Percentiles rank a stretch among this genome's conserved stretches.
phyloP scores from a whole-genome alignment of 1,140 invertebrate species.

The Venturia canescens region DNA sequence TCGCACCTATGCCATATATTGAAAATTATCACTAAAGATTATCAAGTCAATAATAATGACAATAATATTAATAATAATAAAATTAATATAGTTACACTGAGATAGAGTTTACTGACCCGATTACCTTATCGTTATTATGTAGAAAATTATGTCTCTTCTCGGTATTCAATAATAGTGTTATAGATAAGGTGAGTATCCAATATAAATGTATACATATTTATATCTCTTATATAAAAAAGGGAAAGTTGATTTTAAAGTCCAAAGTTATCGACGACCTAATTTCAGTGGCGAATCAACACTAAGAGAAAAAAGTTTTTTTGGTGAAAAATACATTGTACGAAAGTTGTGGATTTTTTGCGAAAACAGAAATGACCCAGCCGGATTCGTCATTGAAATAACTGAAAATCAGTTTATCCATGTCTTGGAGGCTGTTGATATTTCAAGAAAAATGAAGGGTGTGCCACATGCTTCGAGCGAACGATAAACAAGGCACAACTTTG shows the following conservation, averaged over 20 bases:
- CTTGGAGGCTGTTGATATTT: too few species aligned
- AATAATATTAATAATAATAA: too few species aligned
- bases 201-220: too few species aligned
- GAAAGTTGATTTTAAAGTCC: not conserved
- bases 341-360: too few species aligned
- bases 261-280: not conserved
- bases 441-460: too few species aligned
- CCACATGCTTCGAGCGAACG: too few species aligned
- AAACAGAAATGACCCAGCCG: too few species aligned
- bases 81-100: conserved; percentile 33
- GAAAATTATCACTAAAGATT: not conserved
- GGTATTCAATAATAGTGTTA: conserved; percentile 21
- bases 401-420: too few species aligned
- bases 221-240: not conserved
- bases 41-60: conserved; percentile 17
- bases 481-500: too few species aligned
- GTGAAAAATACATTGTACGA: not conserved
- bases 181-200: not conserved
- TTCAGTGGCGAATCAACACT: not conserved
- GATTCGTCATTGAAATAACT: too few species aligned
- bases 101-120: conserved; percentile 35
- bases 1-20: not conserved
- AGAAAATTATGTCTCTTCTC: conserved; percentile 40
- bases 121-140: conserved; percentile 24
- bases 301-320: not conserved